Evolutionary conservation across 2,888 invertebrate genomes (phyloP).

Genomic region (Epirrhoe tristata): DNA sequence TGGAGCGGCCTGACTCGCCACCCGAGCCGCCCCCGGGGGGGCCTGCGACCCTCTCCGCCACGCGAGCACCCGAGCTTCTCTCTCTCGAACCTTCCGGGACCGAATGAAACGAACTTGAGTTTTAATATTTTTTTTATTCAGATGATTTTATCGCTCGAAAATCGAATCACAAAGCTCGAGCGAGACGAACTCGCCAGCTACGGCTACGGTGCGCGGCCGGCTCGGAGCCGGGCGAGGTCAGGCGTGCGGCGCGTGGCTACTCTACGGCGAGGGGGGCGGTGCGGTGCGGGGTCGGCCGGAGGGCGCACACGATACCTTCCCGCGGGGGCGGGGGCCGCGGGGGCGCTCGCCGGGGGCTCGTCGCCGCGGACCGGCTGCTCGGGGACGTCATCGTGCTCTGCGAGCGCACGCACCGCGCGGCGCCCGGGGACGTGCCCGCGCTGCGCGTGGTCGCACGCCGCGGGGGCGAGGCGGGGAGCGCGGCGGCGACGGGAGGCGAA

Average conservation of each 20-base stretch:
- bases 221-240: not conserved
- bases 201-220: constrained; percentile 21
- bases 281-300: constrained; percentile 59
- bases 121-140: constrained; percentile 36
- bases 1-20: constrained; percentile 50
- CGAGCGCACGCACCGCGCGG: constrained; percentile 41
- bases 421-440: constrained; percentile 30
- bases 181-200: not conserved
- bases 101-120: constrained; percentile 50
- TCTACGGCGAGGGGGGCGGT: constrained; percentile 69
- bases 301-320: constrained; percentile 59
- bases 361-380: constrained; percentile 57
- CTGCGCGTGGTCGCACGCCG: constrained; percentile 22
- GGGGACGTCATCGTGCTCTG: constrained; percentile 61
- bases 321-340: constrained; percentile 60
- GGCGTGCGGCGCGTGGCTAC: constrained; percentile 49
- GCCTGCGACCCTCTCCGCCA: constrained; percentile 13
- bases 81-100: constrained; percentile 47
- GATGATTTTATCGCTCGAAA: constrained; percentile 13
- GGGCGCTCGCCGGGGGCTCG: constrained; percentile 55
- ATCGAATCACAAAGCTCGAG: not conserved
- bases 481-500: constrained; percentile 59
- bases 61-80: constrained; percentile 27
- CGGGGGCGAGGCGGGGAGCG: constrained; percentile 43
- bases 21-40: constrained; percentile 14